Evolutionary conservation across 2,113 vertebrate genomes (phyloP).

Genomic region (Camelus bactrianus): DNA sequence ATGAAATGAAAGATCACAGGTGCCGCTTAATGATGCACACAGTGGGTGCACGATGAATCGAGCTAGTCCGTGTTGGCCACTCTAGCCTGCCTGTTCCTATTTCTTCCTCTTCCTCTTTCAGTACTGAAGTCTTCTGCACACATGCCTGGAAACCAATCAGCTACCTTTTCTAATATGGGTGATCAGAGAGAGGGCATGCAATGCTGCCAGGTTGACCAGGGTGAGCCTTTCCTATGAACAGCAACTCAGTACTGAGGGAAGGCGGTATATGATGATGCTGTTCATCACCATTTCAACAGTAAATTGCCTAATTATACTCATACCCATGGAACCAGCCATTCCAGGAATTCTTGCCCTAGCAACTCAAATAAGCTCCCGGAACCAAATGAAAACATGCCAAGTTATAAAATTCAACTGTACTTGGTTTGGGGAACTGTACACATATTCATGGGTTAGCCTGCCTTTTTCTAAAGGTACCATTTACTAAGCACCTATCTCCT

Average conservation of each 20-base stretch:
- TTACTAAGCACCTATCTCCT: slow-evolving; percentile 10
- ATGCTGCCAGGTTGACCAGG: neutral
- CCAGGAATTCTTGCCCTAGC: neutral
- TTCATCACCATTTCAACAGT: slow-evolving; percentile 37
- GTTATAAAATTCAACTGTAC: slow-evolving; percentile 5
- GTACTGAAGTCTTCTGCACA: neutral
- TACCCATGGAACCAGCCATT: neutral
- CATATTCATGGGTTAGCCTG: neutral
- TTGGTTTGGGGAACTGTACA: neutral
- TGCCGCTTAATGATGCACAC: neutral
- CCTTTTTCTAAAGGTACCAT: slow-evolving; percentile 24
- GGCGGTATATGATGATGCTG: neutral
- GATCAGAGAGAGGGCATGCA: neutral
- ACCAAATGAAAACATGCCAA: slow-evolving; percentile 14
- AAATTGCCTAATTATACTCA: slow-evolving; percentile 21
- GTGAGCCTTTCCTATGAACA: neutral
- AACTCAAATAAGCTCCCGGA: slow-evolving; percentile 19
- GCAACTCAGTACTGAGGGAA: neutral
- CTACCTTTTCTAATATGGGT: neutral
- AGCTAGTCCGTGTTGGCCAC: neutral
- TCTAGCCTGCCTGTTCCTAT: neutral
- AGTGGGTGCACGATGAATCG: neutral
- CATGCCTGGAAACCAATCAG: neutral
- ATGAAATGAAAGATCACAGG: neutral
- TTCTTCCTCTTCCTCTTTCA: neutral